Evolutionary conservation across 1,140 invertebrate genomes (phyloP).

Genomic region (Diachasma alloeum): DNA sequence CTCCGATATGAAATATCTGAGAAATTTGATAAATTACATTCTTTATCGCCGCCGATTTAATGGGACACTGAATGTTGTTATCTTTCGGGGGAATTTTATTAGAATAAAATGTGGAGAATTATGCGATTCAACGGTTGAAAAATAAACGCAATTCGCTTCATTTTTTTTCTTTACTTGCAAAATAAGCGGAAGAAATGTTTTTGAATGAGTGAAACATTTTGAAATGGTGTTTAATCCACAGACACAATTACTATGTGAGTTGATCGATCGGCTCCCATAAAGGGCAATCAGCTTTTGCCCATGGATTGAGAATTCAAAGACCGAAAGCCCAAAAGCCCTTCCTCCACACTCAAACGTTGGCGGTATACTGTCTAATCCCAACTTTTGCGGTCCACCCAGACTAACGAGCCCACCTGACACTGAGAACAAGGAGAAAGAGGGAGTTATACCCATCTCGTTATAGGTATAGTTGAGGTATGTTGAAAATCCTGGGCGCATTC

Average conservation of each 20-base stretch:
- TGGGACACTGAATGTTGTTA: neutral
- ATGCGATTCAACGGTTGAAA: neutral
- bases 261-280: neutral
- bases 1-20: too few relatives aligned
- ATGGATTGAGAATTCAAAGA: neutral
- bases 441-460: neutral
- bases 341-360: too few relatives aligned
- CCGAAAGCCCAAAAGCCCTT: neutral
- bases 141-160: too few relatives aligned
- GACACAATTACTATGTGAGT: neutral
- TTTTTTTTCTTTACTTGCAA: too few relatives aligned
- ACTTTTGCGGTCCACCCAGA: slow-evolving; percentile 5
- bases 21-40: too few relatives aligned
- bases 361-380: neutral
- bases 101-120: neutral
- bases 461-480: neutral
- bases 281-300: neutral
- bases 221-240: too few relatives aligned
- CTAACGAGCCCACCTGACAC: slow-evolving; percentile 6
- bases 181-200: too few relatives aligned
- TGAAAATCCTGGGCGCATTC: neutral
- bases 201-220: too few relatives aligned
- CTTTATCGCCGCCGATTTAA: neutral
- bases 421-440: neutral
- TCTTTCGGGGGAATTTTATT: neutral